Conservation (phyloP, 1,140 invertebrate species). For the Drosophila subpulchrella region DNA sequence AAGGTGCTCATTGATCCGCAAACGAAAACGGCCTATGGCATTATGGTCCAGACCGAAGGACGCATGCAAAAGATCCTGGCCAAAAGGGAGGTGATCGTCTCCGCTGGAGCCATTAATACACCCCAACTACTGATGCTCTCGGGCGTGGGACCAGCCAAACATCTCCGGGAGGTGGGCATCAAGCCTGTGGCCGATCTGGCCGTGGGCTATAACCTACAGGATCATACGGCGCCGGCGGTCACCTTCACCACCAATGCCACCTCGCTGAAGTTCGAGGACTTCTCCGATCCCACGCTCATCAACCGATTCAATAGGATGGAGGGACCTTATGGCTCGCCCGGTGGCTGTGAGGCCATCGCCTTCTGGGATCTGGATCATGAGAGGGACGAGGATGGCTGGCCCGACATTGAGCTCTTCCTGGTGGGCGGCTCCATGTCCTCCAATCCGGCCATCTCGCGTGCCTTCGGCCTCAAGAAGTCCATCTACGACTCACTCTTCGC, state of each 20-base stretch:
- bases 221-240: slow-evolving; percentile 91
- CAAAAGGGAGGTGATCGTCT: slow-evolving; percentile 90
- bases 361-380: slow-evolving; percentile 90
- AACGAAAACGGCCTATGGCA: slow-evolving; percentile 88
- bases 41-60: slow-evolving; percentile 87
- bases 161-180: slow-evolving; percentile 88
- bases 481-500: slow-evolving; percentile 86
- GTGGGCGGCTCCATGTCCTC: slow-evolving; percentile 86
- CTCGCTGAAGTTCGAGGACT: slow-evolving; percentile 76
- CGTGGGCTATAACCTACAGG: slow-evolving; percentile 92
- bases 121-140: slow-evolving; percentile 93
- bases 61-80: slow-evolving; percentile 87
- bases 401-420: slow-evolving; percentile 91
- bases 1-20: slow-evolving; percentile 90
- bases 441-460: slow-evolving; percentile 85
- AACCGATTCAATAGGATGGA: slow-evolving; percentile 84
- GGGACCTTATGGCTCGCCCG: slow-evolving; percentile 91
- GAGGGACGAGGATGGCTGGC: slow-evolving; percentile 87
- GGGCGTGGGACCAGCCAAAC: slow-evolving; percentile 90
- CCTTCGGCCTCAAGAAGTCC: slow-evolving; percentile 87
- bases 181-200: slow-evolving; percentile 88
- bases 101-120: slow-evolving; percentile 90
- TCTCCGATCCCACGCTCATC: slow-evolving; percentile 69
- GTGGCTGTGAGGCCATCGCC: slow-evolving; percentile 91
- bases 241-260: slow-evolving; percentile 88